Percentiles rank a stretch among this genome's conserved stretches.
These are phyloP conservation scores for Bambusicola thoracicus DNA, from an alignment of 2,113 vertebrate genomes.

Conservation along the genomic window DNA sequence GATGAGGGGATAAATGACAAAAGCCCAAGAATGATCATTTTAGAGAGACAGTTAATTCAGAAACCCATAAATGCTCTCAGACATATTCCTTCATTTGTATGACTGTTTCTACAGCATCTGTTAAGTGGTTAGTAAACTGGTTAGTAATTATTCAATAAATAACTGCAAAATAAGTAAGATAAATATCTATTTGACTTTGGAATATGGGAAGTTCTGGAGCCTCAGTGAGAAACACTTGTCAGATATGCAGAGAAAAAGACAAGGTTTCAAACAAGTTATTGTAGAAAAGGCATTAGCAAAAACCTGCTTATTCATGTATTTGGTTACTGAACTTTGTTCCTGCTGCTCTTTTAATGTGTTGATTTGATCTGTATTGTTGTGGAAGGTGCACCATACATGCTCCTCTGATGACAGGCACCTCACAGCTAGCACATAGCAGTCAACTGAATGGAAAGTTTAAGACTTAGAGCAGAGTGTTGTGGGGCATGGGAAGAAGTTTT, in stretches of 20 bases:
- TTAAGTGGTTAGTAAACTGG: neutral
- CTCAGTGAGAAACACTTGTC: neutral
- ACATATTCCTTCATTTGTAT: neutral
- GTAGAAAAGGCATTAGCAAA: neutral
- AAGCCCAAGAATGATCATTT: neutral
- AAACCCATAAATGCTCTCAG: neutral
- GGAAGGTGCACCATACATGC: rapidly evolving
- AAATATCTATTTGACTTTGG: neutral
- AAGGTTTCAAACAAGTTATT: neutral
- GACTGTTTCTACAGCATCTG: neutral
- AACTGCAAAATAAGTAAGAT: neutral
- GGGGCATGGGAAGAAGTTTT: neutral
- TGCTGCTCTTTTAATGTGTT: neutral
- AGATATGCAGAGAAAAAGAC: neutral
- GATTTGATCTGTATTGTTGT: constrained; percentile 1
- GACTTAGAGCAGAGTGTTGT: neutral
- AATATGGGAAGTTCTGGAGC: neutral
- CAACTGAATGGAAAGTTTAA: neutral
- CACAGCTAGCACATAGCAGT: neutral
- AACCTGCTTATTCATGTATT: neutral
- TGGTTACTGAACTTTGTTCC: neutral
- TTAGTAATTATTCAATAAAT: neutral
- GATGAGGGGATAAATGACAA: neutral
- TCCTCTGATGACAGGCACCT: neutral
- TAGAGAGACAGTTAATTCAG: neutral